phyloP scores from a whole-genome alignment of 1,140 invertebrate genomes.

The Tetragnatha versicolor region DNA sequence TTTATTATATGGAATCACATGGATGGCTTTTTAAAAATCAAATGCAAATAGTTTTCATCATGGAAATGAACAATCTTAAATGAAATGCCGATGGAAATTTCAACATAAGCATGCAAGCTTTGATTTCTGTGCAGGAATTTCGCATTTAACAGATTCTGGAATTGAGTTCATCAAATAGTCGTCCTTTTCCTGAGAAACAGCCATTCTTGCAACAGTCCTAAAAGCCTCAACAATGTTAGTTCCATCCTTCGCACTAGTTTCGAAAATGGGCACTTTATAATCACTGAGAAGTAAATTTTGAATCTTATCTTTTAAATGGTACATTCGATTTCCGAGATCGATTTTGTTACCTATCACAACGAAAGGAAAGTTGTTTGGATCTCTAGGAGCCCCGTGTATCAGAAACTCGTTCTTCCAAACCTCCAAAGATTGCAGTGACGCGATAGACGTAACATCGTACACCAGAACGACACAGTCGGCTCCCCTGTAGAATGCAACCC shows the following conservation, averaged over 20 bases:
- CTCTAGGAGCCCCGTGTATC: constrained; percentile 94
- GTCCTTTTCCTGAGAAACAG: constrained; percentile 85
- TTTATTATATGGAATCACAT: too few species aligned
- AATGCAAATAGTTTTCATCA: too few species aligned
- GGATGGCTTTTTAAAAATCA: too few species aligned
- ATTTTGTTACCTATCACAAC: constrained; percentile 99
- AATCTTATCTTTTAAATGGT: background rate
- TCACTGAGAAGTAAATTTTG: constrained; percentile 71
- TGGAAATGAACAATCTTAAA: too few species aligned
- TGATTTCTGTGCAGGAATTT: too few species aligned
- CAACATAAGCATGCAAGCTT: constrained; percentile 24
- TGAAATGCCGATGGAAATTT: background rate
- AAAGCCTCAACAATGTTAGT: constrained; percentile 98
- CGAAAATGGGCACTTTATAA: constrained; percentile 90
- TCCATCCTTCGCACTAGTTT: constrained; percentile 97
- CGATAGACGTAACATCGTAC: constrained; percentile 98
- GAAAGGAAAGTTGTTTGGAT: constrained; percentile 99
- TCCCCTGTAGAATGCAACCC: constrained; percentile 99
- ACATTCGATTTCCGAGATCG: constrained; percentile 91
- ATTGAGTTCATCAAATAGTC: constrained; percentile 96
- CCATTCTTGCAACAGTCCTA: constrained; percentile 95
- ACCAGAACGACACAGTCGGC: constrained; percentile 98
- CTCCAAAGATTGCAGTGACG: constrained; percentile 97
- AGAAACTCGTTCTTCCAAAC: constrained; percentile 99
- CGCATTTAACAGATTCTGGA: constrained; percentile 77